Evolutionary conservation across 2,113 vertebrate species (phyloP).

Genomic region (Nothocercus nigrocapillus): DNA sequence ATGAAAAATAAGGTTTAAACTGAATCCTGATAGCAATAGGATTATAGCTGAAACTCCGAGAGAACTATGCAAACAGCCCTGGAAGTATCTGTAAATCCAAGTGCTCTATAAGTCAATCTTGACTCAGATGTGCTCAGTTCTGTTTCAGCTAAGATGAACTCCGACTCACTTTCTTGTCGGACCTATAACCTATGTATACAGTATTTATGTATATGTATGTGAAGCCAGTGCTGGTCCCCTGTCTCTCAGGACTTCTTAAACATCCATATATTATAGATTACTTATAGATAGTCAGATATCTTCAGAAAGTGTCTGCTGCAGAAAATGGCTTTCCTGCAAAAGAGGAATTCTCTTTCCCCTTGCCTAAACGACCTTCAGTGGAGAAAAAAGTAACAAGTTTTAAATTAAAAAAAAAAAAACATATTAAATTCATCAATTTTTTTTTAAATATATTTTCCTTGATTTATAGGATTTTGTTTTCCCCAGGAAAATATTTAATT

Average conservation of each 20-base stretch:
- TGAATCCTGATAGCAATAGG: constrained; percentile 56
- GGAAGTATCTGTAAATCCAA: constrained; percentile 44
- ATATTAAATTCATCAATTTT: not conserved
- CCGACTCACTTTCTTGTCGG: constrained; percentile 15
- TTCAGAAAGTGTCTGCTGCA: not conserved
- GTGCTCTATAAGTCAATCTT: constrained; percentile 64
- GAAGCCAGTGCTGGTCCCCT: not conserved
- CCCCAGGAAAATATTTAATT: not conserved
- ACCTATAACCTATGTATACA: rapidly evolving
- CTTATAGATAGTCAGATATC: not conserved
- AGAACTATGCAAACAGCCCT: constrained; percentile 60
- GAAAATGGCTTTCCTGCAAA: rapidly evolving
- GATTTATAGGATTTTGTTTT: not conserved
- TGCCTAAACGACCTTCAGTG: not conserved
- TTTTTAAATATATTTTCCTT: not conserved
- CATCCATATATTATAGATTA: rapidly evolving
- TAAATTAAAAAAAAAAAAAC: not conserved
- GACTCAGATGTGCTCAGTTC: not conserved
- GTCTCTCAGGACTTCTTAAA: not conserved
- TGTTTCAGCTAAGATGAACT: constrained; percentile 13
- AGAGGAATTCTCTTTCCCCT: not conserved
- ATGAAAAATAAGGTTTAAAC: constrained; percentile 62
- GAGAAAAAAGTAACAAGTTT: rapidly evolving
- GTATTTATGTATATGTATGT: not conserved
- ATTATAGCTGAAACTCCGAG: constrained; percentile 55